Percentiles rank a stretch among this genome's conserved stretches.
Conservation (phyloP, 2,113 vertebrate species). For the Plecotus auritus region DNA sequence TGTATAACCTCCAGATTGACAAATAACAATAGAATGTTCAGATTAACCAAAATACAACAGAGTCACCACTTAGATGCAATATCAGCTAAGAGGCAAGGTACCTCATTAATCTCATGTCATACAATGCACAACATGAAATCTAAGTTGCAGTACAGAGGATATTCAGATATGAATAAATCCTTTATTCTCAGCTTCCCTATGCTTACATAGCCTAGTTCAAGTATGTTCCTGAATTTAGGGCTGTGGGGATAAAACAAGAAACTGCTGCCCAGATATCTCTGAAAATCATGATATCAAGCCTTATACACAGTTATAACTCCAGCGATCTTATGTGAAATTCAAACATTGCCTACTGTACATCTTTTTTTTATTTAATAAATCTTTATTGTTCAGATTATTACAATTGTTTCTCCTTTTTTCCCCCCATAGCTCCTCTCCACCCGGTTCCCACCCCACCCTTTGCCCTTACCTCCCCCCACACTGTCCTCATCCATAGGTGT, state of each 20-base stretch:
- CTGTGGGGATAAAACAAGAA: constrained; percentile 4
- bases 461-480: no score
- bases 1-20: background rate
- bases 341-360: no score
- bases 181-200: background rate
- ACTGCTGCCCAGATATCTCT: background rate
- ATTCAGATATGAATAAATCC: background rate
- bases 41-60: background rate
- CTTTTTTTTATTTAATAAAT: no score
- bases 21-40: background rate
- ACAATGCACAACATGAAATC: background rate
- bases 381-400: no score
- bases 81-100: background rate
- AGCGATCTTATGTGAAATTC: background rate
- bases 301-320: background rate
- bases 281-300: background rate
- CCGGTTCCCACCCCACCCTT: no score
- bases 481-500: no score
- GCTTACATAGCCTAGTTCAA: background rate
- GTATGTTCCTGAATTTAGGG: background rate
- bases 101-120: background rate
- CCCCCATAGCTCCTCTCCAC: no score
- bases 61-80: background rate
- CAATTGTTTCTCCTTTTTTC: no score
- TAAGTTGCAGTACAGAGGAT: background rate